Percentiles rank a stretch among this genome's conserved stretches.
Conservation (phyloP, 2,113 vertebrate genomes). For the Melanocharis versteri region DNA sequence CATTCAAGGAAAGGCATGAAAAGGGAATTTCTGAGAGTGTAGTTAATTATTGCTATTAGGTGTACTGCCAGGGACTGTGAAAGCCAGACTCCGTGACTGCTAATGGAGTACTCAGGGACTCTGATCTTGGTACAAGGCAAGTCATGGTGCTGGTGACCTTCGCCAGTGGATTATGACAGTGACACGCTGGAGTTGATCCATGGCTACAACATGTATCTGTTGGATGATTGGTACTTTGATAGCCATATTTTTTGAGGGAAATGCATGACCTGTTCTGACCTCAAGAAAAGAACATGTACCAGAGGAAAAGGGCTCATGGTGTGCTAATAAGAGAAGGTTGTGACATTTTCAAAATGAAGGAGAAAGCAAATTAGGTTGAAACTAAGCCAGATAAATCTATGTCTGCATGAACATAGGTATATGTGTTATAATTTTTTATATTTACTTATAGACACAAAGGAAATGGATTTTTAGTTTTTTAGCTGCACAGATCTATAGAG, state of each 20-base stretch:
- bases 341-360: not conserved
- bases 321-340: slow-evolving; percentile 33
- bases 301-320: not conserved
- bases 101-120: not conserved
- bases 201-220: not conserved
- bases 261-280: not conserved
- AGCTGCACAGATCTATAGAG: not conserved
- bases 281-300: not conserved
- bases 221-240: slow-evolving; percentile 16
- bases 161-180: not conserved
- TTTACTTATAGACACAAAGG: not conserved
- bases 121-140: not conserved
- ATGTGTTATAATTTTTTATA: not conserved
- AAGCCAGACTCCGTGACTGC: not conserved
- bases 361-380: not conserved
- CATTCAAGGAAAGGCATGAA: not conserved
- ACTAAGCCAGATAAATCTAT: not conserved
- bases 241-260: not conserved
- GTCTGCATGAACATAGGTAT: not conserved
- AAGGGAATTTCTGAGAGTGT: not conserved
- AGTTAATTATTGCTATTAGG: not conserved
- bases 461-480: not conserved
- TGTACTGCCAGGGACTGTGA: not conserved
- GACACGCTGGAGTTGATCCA: not conserved
- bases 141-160: not conserved